Conservation (phyloP, 2,888 invertebrate genomes). For the Andrena dorsata region DNA sequence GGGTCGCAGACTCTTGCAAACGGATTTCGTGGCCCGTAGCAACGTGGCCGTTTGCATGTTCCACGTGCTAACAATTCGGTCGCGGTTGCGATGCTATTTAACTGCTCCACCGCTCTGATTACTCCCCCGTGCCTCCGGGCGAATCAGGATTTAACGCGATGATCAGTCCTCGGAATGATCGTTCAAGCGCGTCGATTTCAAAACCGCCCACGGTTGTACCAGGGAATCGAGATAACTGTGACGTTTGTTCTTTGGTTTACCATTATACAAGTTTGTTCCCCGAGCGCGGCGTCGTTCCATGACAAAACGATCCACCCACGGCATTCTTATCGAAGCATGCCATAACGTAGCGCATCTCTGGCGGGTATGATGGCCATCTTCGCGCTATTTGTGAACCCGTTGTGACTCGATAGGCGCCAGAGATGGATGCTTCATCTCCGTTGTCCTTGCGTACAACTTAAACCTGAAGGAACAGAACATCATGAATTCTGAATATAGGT, state of each 20-base stretch:
- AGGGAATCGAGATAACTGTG: slow-evolving; percentile 59
- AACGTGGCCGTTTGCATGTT: slow-evolving; percentile 74
- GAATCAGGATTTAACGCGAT: slow-evolving; percentile 76
- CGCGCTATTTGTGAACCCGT: no score
- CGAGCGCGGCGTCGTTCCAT: slow-evolving; percentile 1
- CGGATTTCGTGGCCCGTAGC: slow-evolving; percentile 74
- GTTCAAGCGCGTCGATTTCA: slow-evolving; percentile 71
- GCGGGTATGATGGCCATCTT: no score
- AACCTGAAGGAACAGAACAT: no score
- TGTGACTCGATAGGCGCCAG: no score
- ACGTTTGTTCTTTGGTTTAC: slow-evolving; percentile 65
- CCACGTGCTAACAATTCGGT: slow-evolving; percentile 82
- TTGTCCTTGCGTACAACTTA: no score
- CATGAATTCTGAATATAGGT: no score
- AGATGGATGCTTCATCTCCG: no score
- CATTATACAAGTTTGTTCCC: slow-evolving; percentile 56
- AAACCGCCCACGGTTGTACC: slow-evolving; percentile 69
- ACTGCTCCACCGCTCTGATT: slow-evolving; percentile 82
- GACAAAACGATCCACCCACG: background rate
- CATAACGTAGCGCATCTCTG: no score
- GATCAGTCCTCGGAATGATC: slow-evolving; percentile 75
- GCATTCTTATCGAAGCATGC: background rate
- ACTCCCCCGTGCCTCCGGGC: slow-evolving; percentile 76
- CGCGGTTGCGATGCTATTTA: slow-evolving; percentile 83
- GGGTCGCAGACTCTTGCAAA: slow-evolving; percentile 71